phyloP scores from a whole-genome alignment of 2,888 invertebrate species.

The Eupithecia centaureata region DNA sequence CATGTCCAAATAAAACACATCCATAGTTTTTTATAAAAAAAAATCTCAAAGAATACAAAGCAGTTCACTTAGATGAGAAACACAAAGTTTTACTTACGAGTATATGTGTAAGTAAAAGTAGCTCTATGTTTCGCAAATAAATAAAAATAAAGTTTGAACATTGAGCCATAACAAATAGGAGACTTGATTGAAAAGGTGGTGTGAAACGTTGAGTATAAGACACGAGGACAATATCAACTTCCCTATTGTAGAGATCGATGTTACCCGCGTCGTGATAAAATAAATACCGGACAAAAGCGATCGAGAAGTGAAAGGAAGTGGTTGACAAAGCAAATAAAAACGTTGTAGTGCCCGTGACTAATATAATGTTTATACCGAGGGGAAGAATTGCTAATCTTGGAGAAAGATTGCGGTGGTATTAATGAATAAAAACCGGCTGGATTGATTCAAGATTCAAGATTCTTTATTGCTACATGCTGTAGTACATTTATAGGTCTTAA shows the following conservation, averaged over 20 bases:
- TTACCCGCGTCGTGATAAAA: constrained; percentile 44
- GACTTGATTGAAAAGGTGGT: constrained; percentile 24
- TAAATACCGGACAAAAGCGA: constrained; percentile 43
- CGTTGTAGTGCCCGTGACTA: constrained; percentile 37
- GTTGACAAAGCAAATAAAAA: constrained; percentile 42
- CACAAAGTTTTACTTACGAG: too few relatives aligned
- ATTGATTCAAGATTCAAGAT: too few relatives aligned
- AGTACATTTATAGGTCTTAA: too few relatives aligned
- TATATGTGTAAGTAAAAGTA: too few relatives aligned
- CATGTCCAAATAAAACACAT: too few relatives aligned
- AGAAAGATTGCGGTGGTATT: constrained; percentile 21
- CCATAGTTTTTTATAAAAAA: too few relatives aligned
- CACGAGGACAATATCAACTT: constrained; percentile 43
- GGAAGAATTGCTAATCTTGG: constrained; percentile 14
- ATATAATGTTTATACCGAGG: constrained; percentile 37
- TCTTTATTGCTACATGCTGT: too few relatives aligned
- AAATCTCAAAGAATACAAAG: too few relatives aligned
- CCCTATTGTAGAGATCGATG: constrained; percentile 39
- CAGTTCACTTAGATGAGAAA: too few relatives aligned
- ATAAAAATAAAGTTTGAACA: too few relatives aligned
- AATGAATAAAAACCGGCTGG: constrained; percentile 24
- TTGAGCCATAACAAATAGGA: constrained; percentile 11
- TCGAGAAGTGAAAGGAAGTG: constrained; percentile 39
- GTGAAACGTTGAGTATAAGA: constrained; percentile 25
- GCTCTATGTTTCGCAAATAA: too few relatives aligned